phyloP scores from a whole-genome alignment of 1,140 invertebrate genomes.

The Spodoptera litura region DNA sequence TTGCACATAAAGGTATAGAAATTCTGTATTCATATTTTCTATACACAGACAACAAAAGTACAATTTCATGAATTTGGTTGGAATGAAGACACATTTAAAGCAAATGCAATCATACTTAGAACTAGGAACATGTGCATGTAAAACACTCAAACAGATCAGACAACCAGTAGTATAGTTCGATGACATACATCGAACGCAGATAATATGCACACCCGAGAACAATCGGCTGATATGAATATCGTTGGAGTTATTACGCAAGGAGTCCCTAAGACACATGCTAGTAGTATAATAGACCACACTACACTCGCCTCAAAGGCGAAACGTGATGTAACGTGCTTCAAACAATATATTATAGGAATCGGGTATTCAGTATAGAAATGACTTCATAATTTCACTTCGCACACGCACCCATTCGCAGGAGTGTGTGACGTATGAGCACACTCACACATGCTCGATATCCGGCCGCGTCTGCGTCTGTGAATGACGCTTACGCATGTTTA shows the following conservation, averaged over 20 bases:
- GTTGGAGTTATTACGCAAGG: slow-evolving; percentile 37
- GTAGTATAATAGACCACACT: slow-evolving; percentile 49
- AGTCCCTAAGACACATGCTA: slow-evolving; percentile 5
- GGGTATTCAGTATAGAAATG: slow-evolving; percentile 66
- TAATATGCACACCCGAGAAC: slow-evolving; percentile 41
- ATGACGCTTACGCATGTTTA: slow-evolving; percentile 79
- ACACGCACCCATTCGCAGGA: slow-evolving; percentile 49
- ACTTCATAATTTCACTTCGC: slow-evolving; percentile 70
- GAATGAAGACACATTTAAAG: no score
- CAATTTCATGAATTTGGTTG: no score
- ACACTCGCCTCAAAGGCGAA: slow-evolving; percentile 44
- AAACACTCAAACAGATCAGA: slow-evolving; percentile 37
- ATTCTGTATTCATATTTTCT: no score
- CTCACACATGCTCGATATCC: slow-evolving; percentile 66
- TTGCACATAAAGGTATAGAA: no score
- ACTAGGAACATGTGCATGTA: no score
- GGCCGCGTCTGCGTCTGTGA: slow-evolving; percentile 70
- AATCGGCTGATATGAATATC: slow-evolving; percentile 44
- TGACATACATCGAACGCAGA: slow-evolving; percentile 36
- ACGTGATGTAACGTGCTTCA: slow-evolving; percentile 54
- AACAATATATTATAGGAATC: slow-evolving; percentile 43
- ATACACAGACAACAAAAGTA: no score
- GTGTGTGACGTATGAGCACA: slow-evolving; percentile 46
- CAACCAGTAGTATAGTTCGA: slow-evolving; percentile 38
- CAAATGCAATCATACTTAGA: no score